Conservation (phyloP, 2,113 vertebrate species). For the Platichthys stellatus region DNA sequence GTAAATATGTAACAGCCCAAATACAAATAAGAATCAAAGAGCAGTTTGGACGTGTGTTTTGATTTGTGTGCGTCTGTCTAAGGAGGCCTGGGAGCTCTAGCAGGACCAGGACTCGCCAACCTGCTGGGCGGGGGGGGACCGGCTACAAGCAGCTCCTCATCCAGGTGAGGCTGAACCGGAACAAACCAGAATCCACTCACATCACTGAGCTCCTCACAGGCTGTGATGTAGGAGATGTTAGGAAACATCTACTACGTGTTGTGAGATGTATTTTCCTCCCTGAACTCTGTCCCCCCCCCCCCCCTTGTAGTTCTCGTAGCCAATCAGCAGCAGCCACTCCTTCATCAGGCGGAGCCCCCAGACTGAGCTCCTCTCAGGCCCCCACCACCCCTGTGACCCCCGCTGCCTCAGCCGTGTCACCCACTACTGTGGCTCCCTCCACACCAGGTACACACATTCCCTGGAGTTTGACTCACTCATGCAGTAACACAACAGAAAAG, state of each 20-base stretch:
- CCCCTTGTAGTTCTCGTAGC: slow-evolving; percentile 69
- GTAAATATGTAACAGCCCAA: background rate
- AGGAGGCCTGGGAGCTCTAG: slow-evolving; percentile 94
- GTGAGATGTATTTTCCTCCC: background rate
- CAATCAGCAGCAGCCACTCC: slow-evolving; percentile 78
- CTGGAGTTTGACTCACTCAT: no score
- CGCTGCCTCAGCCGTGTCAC: slow-evolving; percentile 66
- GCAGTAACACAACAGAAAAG: no score
- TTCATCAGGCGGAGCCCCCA: slow-evolving; percentile 66
- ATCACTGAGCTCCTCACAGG: no score
- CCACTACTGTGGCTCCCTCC: slow-evolving; percentile 67
- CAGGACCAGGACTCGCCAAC: slow-evolving; percentile 93
- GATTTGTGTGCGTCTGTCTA: slow-evolving; percentile 24
- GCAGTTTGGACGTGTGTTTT: background rate
- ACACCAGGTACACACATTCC: slow-evolving; percentile 60
- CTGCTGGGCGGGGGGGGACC: slow-evolving; percentile 92
- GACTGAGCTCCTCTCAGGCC: slow-evolving; percentile 72
- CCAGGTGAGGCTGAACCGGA: slow-evolving; percentile 81
- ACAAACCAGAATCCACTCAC: no score
- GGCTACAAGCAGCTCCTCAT: slow-evolving; percentile 92
- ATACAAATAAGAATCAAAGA: background rate
- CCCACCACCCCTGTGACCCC: slow-evolving; percentile 76
- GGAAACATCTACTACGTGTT: no score
- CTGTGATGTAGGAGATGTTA: no score
- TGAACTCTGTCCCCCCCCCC: no score